These are phyloP conservation scores for Leptopilina boulardi DNA, from an alignment of 1,140 invertebrate genomes.

Conservation along the genomic window DNA sequence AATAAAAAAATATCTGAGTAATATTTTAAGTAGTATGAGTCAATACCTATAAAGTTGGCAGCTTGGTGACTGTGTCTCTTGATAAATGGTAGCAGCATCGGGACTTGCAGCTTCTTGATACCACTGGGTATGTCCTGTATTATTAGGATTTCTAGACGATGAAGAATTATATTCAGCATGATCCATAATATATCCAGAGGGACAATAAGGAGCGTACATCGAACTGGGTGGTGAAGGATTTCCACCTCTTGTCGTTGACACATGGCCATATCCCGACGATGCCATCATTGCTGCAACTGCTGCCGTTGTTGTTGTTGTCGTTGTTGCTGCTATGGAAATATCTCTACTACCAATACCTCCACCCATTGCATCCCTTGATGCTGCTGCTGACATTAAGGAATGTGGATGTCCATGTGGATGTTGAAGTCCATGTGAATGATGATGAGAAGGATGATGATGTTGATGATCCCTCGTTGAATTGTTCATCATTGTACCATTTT, in stretches of 20 bases:
- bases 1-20: not conserved
- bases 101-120: slow-evolving; percentile 72
- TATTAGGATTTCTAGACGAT: slow-evolving; percentile 62
- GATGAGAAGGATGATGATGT: slow-evolving; percentile 74
- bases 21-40: no score
- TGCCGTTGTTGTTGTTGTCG: slow-evolving; percentile 65
- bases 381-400: slow-evolving; percentile 76
- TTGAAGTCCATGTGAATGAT: slow-evolving; percentile 75
- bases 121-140: slow-evolving; percentile 67
- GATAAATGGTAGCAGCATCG: slow-evolving; percentile 70
- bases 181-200: slow-evolving; percentile 75
- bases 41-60: slow-evolving; percentile 72
- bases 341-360: slow-evolving; percentile 69
- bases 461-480: slow-evolving; percentile 73
- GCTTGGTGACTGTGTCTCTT: slow-evolving; percentile 72
- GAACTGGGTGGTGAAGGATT: slow-evolving; percentile 76
- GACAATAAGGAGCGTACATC: slow-evolving; percentile 76
- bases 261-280: slow-evolving; percentile 77
- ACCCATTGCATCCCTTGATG: slow-evolving; percentile 76
- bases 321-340: slow-evolving; percentile 58
- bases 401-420: slow-evolving; percentile 72
- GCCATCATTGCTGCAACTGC: slow-evolving; percentile 72
- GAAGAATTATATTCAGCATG: slow-evolving; percentile 70
- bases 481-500: slow-evolving; percentile 70
- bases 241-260: slow-evolving; percentile 69